phyloP scores from a whole-genome alignment of 2,797 vertebrate genomes.

The Serranus cabrilla region DNA sequence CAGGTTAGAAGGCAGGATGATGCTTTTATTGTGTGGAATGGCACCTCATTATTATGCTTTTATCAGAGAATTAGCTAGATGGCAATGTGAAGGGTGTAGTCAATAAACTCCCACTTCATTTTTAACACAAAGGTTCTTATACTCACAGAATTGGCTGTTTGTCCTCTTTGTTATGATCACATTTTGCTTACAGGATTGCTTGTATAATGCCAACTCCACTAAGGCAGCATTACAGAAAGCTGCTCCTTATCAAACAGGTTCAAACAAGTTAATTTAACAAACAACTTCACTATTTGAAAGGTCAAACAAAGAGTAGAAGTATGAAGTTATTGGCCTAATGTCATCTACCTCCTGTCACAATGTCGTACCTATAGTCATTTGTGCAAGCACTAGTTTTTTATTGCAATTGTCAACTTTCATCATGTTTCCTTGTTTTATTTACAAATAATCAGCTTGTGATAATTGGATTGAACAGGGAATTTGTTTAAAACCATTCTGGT shows the following conservation, averaged over 20 bases:
- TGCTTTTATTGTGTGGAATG: constrained; percentile 12
- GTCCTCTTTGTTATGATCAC: not conserved
- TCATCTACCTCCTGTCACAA: not conserved
- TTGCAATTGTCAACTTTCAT: not conserved
- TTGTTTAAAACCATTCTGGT: constrained; percentile 19
- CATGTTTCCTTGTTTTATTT: not conserved
- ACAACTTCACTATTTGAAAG: not conserved
- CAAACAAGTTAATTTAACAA: not conserved
- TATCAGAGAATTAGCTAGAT: not conserved
- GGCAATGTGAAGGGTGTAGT: not conserved
- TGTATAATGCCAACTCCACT: not conserved
- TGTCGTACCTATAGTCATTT: not conserved
- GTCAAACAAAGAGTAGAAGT: not conserved
- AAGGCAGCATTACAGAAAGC: not conserved
- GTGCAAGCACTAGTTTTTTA: not conserved
- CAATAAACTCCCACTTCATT: not conserved
- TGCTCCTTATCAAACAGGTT: not conserved
- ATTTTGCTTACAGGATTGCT: not conserved
- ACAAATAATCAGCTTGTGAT: constrained; percentile 8
- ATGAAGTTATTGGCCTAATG: not conserved
- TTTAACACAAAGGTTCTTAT: not conserved
- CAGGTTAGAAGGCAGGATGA: not conserved
- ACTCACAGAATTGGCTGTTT: not conserved
- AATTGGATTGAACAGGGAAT: constrained; percentile 15
- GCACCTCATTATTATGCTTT: not conserved